A percentile compares a stretch with the other conserved stretches of the same genome.
These are phyloP conservation scores for Bombus sylvicola DNA, from an alignment of 1,140 invertebrate species.

Conservation along the genomic window DNA sequence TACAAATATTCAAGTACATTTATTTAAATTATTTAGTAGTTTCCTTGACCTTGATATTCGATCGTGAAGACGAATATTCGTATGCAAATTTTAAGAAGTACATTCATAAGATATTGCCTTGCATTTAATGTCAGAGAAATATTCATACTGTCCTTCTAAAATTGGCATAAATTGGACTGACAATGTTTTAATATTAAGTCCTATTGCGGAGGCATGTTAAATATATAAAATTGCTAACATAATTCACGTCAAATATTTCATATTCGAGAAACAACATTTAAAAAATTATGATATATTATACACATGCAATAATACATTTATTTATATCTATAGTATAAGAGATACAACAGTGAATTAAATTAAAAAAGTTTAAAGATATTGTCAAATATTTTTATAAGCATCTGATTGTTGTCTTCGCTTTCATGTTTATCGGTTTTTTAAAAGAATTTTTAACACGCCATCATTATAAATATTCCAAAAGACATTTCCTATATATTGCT, in stretches of 20 bases:
- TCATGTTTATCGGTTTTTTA: neutral
- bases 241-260: neutral
- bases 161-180: neutral
- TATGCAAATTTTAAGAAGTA: neutral
- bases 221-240: neutral
- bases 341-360: neutral
- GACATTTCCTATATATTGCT: neutral
- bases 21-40: slow-evolving; percentile 1
- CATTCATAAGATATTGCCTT: neutral
- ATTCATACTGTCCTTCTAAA: neutral
- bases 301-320: neutral
- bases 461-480: neutral
- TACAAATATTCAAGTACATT: neutral
- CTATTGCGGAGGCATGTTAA: neutral
- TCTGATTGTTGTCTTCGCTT: neutral
- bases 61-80: neutral
- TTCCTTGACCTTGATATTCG: neutral
- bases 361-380: neutral
- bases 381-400: neutral
- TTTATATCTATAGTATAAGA: neutral
- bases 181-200: neutral
- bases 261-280: neutral
- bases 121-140: neutral
- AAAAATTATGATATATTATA: neutral
- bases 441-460: neutral